Evolutionary conservation across 2,113 vertebrate genomes (phyloP).

Genomic region (Marcusenius ussheri): DNA sequence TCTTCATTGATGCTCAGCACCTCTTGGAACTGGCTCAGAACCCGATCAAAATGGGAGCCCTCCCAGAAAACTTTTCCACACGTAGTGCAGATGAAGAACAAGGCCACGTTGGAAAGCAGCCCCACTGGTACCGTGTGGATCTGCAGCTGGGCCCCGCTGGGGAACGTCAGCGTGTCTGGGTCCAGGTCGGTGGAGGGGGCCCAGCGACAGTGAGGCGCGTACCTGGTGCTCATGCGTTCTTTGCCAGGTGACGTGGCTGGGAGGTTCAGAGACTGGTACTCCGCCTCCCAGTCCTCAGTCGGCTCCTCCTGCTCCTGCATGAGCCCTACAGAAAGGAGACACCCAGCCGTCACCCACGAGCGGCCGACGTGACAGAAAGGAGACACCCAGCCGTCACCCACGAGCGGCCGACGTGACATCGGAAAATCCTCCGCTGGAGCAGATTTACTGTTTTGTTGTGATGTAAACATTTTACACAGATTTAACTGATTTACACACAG

Average conservation of each 20-base stretch:
- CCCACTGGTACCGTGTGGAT: slow-evolving; percentile 53
- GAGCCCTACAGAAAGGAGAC: slow-evolving; percentile 24
- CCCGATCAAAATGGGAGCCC: slow-evolving; percentile 68
- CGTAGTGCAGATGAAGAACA: slow-evolving; percentile 66
- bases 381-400: neutral
- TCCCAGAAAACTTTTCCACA: slow-evolving; percentile 89
- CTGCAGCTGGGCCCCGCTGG: slow-evolving; percentile 48
- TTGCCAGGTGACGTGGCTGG: slow-evolving; percentile 29
- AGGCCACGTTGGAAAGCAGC: slow-evolving; percentile 53
- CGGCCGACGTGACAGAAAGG: neutral
- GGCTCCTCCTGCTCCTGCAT: slow-evolving; percentile 18
- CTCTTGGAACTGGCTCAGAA: slow-evolving; percentile 64
- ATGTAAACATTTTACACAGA: neutral
- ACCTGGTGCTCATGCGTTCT: slow-evolving; percentile 43
- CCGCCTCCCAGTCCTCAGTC: slow-evolving; percentile 3
- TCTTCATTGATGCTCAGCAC: slow-evolving; percentile 44
- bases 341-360: neutral
- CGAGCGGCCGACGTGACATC: neutral
- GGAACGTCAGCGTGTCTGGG: slow-evolving; percentile 25
- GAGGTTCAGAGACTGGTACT: slow-evolving; percentile 11
- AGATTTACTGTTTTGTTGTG: neutral
- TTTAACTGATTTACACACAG: neutral
- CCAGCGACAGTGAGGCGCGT: slow-evolving; percentile 40
- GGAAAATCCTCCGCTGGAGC: neutral
- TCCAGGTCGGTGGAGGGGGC: slow-evolving; percentile 37